phyloP scores from a whole-genome alignment of 2,888 invertebrate genomes.

The Micropterix aruncella region DNA sequence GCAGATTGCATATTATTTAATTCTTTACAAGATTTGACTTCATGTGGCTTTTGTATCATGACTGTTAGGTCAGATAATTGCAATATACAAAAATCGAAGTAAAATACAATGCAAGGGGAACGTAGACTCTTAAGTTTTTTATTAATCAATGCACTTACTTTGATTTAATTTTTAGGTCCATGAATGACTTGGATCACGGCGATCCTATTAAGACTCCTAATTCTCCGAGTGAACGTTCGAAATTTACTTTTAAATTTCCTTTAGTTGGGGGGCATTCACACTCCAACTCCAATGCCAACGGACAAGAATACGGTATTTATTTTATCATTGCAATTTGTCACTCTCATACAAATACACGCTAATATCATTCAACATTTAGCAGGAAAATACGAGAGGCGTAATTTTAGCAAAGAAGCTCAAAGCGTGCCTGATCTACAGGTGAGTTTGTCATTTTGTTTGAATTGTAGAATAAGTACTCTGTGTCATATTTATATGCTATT shows the following conservation, averaged over 20 bases:
- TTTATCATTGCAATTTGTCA: neutral
- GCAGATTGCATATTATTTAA: no score
- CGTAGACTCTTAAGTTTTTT: no score
- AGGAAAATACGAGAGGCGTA: conserved; percentile 58
- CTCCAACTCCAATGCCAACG: neutral
- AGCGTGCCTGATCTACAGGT: conserved; percentile 82
- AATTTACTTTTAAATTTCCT: conserved; percentile 68
- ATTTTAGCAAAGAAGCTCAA: conserved; percentile 82
- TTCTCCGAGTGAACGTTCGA: conserved; percentile 56
- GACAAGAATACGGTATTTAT: neutral
- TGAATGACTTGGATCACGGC: conserved; percentile 43
- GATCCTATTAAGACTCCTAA: conserved; percentile 37
- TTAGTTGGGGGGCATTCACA: conserved; percentile 18
- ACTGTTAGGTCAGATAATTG: no score
- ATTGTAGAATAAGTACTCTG: conserved; percentile 4
- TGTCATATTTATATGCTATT: no score
- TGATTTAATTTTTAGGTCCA: conserved; percentile 29
- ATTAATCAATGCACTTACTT: no score
- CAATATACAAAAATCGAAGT: no score
- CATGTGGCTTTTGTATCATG: no score
- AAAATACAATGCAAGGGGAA: no score
- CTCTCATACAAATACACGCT: no score
- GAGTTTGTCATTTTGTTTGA: conserved; percentile 15
- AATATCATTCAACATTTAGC: no score
- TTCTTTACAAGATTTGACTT: no score